These are phyloP conservation scores for Rhinopomastus cyanomelas DNA, from an alignment of 2,113 vertebrate species.

Conservation along the genomic window DNA sequence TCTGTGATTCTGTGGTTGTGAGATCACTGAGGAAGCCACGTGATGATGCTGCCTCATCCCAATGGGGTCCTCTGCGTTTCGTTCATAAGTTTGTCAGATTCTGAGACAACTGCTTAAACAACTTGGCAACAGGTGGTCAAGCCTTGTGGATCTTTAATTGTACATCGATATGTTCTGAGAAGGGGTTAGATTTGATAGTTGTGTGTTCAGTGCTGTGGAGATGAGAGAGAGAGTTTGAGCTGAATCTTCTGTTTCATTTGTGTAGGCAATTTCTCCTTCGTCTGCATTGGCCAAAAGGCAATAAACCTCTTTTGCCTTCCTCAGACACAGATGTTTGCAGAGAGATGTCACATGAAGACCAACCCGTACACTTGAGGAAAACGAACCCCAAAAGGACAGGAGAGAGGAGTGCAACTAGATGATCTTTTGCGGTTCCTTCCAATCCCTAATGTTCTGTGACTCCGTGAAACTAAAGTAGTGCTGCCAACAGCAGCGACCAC, in stretches of 20 bases:
- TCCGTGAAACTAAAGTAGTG: not conserved
- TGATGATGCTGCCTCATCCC: slow-evolving; percentile 58
- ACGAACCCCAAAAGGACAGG: not conserved
- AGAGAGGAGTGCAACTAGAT: not conserved
- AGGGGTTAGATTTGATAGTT: slow-evolving; percentile 42
- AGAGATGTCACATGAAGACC: slow-evolving; percentile 3
- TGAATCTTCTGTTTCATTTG: slow-evolving; percentile 37
- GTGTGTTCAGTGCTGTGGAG: slow-evolving; percentile 18
- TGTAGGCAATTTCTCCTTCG: slow-evolving; percentile 54
- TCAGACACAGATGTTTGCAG: slow-evolving; percentile 41
- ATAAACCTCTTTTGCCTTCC: slow-evolving; percentile 54
- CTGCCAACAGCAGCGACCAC: too few relatives aligned
- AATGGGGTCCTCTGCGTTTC: slow-evolving; percentile 54
- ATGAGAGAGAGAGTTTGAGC: slow-evolving; percentile 31
- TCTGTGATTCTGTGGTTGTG: too few relatives aligned
- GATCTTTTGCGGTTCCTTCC: too few relatives aligned
- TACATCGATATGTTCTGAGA: slow-evolving; percentile 45
- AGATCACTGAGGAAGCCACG: slow-evolving; percentile 49
- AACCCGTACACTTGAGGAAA: not conserved
- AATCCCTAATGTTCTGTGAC: too few relatives aligned
- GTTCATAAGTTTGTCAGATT: slow-evolving; percentile 48
- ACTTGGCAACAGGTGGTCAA: slow-evolving; percentile 60
- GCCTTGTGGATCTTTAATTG: slow-evolving; percentile 52
- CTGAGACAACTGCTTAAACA: slow-evolving; percentile 57
- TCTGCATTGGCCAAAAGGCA: slow-evolving; percentile 44